These are phyloP conservation scores for Chaetura pelagica DNA, from an alignment of 2,113 vertebrate genomes.

Conservation along the genomic window DNA sequence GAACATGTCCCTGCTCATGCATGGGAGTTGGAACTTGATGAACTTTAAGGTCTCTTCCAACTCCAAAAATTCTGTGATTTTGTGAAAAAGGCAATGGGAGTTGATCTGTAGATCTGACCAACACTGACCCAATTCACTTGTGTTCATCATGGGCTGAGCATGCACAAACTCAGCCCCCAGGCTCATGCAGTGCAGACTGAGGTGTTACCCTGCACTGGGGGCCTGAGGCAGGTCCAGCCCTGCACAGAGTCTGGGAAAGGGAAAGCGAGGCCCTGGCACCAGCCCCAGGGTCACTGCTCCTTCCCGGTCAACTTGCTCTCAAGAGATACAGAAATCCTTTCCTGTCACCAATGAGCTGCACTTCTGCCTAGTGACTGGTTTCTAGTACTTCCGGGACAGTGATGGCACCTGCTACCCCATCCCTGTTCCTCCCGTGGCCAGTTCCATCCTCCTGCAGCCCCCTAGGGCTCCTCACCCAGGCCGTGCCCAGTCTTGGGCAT, in stretches of 20 bases:
- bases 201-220: background rate
- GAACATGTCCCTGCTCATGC: too few relatives aligned
- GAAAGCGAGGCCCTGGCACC: background rate
- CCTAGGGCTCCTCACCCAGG: background rate
- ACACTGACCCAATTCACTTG: background rate
- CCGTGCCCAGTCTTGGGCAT: background rate
- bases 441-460: background rate
- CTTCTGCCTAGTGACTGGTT: background rate
- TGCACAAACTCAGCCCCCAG: background rate
- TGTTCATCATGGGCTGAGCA: background rate
- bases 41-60: too few relatives aligned
- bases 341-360: background rate
- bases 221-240: too few relatives aligned
- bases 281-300: background rate
- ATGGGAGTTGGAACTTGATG: too few relatives aligned
- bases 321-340: background rate
- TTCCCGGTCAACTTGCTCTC: background rate
- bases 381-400: background rate
- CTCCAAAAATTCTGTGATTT: too few relatives aligned
- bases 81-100: background rate
- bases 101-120: background rate
- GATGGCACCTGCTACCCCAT: background rate
- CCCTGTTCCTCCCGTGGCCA: background rate
- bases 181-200: accelerated
- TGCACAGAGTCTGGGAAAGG: background rate